phyloP scores from a whole-genome alignment of 2,888 invertebrate genomes.

The Drosophila mayaguana region DNA sequence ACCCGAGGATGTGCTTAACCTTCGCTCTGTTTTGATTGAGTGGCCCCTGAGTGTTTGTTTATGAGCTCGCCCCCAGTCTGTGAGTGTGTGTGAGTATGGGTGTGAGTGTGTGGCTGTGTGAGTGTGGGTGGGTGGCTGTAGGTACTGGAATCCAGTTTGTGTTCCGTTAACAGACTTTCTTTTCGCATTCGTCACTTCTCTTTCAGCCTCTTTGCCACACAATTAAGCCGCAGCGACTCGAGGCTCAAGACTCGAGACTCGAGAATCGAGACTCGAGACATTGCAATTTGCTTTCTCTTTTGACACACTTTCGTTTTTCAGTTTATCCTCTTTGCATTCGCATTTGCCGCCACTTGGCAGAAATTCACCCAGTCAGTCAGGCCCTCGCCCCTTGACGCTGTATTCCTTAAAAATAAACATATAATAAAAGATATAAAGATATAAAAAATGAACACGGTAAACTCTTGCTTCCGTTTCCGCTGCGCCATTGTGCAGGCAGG shows the following conservation, averaged over 20 bases:
- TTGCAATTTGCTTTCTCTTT: slow-evolving; percentile 54
- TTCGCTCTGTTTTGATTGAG: slow-evolving; percentile 78
- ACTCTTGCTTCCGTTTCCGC: slow-evolving; percentile 80
- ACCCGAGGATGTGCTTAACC: slow-evolving; percentile 77
- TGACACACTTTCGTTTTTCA: slow-evolving; percentile 46
- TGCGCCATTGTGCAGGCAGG: slow-evolving; percentile 77
- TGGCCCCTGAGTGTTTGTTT: slow-evolving; percentile 73
- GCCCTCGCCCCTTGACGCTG: slow-evolving; percentile 11
- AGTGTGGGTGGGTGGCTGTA: not conserved
- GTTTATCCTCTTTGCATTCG: slow-evolving; percentile 44
- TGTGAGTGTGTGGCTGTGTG: slow-evolving; percentile 4
- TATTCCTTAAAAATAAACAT: slow-evolving; percentile 30
- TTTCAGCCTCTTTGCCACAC: slow-evolving; percentile 43
- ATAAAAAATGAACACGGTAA: slow-evolving; percentile 56
- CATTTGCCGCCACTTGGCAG: slow-evolving; percentile 30
- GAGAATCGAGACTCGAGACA: slow-evolving; percentile 38
- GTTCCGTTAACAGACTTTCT: slow-evolving; percentile 30
- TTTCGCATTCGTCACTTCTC: slow-evolving; percentile 32
- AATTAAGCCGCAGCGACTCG: slow-evolving; percentile 46
- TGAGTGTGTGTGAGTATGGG: too few relatives aligned
- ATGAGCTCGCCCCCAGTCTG: slow-evolving; percentile 39
- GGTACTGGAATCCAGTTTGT: slow-evolving; percentile 26
- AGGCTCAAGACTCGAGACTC: slow-evolving; percentile 38
- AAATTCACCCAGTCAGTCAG: slow-evolving; percentile 4
- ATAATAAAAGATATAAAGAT: slow-evolving; percentile 33